These are phyloP conservation scores for Chlorocebus sabaeus DNA, from an alignment of 2,113 vertebrate genomes.

Conservation along the genomic window DNA sequence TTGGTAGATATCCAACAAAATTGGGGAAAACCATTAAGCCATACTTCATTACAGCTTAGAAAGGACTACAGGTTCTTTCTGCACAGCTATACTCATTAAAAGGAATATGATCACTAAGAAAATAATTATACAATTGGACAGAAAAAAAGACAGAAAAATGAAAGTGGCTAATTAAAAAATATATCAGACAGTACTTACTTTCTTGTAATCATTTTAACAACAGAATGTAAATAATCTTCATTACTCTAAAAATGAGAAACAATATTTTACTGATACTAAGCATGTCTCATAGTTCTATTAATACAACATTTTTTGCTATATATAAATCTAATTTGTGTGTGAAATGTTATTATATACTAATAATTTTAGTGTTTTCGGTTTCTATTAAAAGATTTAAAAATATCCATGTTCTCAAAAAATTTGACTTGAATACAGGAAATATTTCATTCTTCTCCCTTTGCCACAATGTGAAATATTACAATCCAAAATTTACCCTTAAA, in stretches of 20 bases:
- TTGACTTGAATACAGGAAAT: not conserved
- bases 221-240: conserved; percentile 79
- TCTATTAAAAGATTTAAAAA: not conserved
- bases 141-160: not conserved
- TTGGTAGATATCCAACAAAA: not conserved
- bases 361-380: not conserved
- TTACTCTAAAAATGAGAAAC: conserved; percentile 83
- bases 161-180: not conserved
- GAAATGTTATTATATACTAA: not conserved
- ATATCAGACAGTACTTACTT: conserved; percentile 82
- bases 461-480: not conserved
- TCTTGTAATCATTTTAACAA: conserved; percentile 82
- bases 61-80: not conserved
- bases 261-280: conserved; percentile 1
- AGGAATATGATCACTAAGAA: not conserved
- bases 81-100: not conserved
- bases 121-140: not conserved
- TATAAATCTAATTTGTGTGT: not conserved
- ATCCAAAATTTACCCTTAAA: not conserved
- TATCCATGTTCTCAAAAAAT: not conserved
- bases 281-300: not conserved
- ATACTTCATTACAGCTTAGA: not conserved
- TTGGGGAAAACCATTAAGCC: not conserved
- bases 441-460: not conserved
- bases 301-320: not conserved